Evolutionary conservation across 2,797 vertebrate genomes (phyloP).

Genomic region (Brotogeris chrysoptera): DNA sequence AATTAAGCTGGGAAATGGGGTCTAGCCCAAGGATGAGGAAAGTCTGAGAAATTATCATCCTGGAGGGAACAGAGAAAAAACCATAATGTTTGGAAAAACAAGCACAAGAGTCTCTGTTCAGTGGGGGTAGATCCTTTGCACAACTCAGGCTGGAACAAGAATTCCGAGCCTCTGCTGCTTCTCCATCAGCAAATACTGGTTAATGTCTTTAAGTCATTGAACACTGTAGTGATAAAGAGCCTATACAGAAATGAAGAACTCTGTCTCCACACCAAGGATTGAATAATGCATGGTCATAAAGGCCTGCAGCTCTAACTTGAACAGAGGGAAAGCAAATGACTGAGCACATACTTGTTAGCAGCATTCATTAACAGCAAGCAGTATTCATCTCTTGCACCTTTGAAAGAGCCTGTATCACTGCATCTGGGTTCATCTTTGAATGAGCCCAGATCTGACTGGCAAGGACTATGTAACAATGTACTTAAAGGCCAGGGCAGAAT

Average conservation of each 20-base stretch:
- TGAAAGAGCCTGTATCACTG: background rate
- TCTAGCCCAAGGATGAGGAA: background rate
- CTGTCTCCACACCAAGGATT: background rate
- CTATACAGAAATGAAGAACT: background rate
- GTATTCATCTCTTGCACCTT: background rate
- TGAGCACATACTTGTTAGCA: rapidly evolving
- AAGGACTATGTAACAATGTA: background rate
- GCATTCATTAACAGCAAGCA: background rate
- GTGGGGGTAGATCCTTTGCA: background rate
- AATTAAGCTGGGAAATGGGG: background rate
- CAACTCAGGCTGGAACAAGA: background rate
- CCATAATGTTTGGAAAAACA: background rate
- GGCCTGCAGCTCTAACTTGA: background rate
- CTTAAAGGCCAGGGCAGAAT: background rate
- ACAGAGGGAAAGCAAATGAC: background rate
- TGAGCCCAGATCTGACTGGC: background rate
- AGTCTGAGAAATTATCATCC: background rate
- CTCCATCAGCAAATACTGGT: background rate
- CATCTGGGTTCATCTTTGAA: background rate
- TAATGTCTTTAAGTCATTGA: background rate
- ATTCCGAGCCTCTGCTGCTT: background rate
- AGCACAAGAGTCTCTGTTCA: background rate
- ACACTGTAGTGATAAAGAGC: background rate
- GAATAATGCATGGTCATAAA: background rate
- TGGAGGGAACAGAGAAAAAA: background rate